A percentile compares a stretch with the other conserved stretches of the same genome.
phyloP scores from a whole-genome alignment of 2,113 vertebrate genomes.

The Gallinago media region DNA sequence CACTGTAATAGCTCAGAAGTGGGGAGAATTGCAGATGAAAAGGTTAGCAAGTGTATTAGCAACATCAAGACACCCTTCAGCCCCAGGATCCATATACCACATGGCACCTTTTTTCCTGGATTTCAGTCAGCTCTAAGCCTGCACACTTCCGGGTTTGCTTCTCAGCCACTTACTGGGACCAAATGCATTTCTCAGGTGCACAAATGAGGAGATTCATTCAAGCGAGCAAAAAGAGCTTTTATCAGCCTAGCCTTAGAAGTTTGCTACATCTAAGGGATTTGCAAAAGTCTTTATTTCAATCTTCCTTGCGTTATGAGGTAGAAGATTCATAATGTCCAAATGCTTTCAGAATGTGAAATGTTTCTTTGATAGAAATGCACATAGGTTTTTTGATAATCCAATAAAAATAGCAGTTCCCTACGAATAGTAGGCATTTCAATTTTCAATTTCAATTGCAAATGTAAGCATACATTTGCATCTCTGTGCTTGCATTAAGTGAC shows the following conservation, averaged over 20 bases:
- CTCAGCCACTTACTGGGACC: background rate
- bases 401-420: background rate
- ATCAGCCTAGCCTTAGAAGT: background rate
- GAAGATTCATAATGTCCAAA: background rate
- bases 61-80: background rate
- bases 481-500: background rate
- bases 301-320: background rate
- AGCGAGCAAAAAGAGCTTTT: background rate
- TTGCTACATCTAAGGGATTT: background rate
- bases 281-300: background rate
- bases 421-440: background rate
- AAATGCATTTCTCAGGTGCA: background rate
- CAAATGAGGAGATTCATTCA: background rate
- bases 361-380: background rate
- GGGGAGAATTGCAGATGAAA: background rate
- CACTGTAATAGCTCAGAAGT: fast-evolving
- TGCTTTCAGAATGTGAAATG: background rate
- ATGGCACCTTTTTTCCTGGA: background rate
- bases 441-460: no score
- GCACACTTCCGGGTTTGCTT: background rate
- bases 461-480: background rate
- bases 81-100: no score
- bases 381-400: background rate
- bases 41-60: background rate
- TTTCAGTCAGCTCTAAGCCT: background rate